Conservation (phyloP, 2,113 vertebrate genomes). For the Tragulus kanchil region DNA sequence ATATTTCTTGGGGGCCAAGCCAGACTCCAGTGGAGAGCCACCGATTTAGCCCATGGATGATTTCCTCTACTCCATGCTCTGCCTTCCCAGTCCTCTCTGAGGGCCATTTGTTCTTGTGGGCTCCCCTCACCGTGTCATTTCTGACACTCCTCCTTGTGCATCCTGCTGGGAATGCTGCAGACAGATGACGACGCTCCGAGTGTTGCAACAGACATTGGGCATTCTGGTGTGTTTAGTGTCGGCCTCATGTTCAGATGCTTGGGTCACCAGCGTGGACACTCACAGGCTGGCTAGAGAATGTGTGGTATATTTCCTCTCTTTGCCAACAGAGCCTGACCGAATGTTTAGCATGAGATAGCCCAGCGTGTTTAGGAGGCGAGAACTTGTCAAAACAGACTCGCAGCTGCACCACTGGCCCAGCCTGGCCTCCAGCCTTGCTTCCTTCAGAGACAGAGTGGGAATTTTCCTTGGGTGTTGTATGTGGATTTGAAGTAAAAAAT, state of each 20-base stretch:
- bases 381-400: constrained; percentile 48
- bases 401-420: neutral
- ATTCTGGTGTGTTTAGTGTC: neutral
- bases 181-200: fast-evolving
- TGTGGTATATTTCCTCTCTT: neutral
- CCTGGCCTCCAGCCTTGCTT: neutral
- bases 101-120: neutral
- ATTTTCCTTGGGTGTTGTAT: neutral
- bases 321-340: neutral
- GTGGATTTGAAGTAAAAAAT: constrained; percentile 36
- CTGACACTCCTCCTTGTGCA: fast-evolving
- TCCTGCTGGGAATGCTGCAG: neutral
- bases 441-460: neutral
- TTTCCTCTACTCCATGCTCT: fast-evolving
- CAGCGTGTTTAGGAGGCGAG: constrained; percentile 14
- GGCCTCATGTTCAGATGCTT: neutral
- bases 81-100: neutral
- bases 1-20: neutral
- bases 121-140: neutral
- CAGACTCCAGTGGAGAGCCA: neutral
- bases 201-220: neutral
- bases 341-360: constrained; percentile 61
- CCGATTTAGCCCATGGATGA: neutral
- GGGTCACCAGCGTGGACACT: neutral
- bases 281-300: constrained; percentile 37